Evolutionary conservation across 1,140 invertebrate species (phyloP).

Genomic region (Calosoma granatense): DNA sequence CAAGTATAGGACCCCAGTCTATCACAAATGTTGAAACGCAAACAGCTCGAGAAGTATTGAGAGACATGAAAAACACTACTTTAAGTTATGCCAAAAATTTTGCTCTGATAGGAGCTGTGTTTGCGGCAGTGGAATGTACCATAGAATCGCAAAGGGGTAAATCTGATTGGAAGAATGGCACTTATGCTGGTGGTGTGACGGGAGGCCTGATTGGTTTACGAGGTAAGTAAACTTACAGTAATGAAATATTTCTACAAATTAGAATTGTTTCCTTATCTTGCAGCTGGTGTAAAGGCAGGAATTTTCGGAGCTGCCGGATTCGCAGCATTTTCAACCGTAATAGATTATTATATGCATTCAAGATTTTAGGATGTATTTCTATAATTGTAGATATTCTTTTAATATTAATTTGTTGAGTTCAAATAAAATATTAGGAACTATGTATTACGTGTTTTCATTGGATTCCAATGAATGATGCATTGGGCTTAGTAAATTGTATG

Average conservation of each 20-base stretch:
- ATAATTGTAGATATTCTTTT: too few relatives aligned
- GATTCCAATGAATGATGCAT: too few relatives aligned
- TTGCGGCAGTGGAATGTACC: constrained; percentile 84
- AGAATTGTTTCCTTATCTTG: constrained; percentile 28
- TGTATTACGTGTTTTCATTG: too few relatives aligned
- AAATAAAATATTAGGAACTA: too few relatives aligned
- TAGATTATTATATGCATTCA: constrained; percentile 87
- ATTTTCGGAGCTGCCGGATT: constrained; percentile 87
- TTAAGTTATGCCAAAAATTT: constrained; percentile 95
- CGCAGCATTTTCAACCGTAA: constrained; percentile 88
- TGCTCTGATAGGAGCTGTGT: constrained; percentile 86
- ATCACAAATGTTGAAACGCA: constrained; percentile 68
- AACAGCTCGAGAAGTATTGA: constrained; percentile 69
- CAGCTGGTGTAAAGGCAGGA: constrained; percentile 88
- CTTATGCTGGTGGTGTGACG: constrained; percentile 85
- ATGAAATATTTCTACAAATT: not conserved
- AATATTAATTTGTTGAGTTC: too few relatives aligned
- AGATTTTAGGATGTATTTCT: constrained; percentile 23
- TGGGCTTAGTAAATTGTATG: too few relatives aligned
- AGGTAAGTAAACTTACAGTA: constrained; percentile 46
- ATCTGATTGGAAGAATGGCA: constrained; percentile 93
- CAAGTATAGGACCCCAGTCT: constrained; percentile 86
- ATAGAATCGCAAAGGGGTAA: constrained; percentile 89
- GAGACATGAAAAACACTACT: constrained; percentile 87
- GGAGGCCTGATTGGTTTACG: constrained; percentile 91